phyloP scores from a whole-genome alignment of 2,113 vertebrate genomes.

The Tragelaphus scriptus region DNA sequence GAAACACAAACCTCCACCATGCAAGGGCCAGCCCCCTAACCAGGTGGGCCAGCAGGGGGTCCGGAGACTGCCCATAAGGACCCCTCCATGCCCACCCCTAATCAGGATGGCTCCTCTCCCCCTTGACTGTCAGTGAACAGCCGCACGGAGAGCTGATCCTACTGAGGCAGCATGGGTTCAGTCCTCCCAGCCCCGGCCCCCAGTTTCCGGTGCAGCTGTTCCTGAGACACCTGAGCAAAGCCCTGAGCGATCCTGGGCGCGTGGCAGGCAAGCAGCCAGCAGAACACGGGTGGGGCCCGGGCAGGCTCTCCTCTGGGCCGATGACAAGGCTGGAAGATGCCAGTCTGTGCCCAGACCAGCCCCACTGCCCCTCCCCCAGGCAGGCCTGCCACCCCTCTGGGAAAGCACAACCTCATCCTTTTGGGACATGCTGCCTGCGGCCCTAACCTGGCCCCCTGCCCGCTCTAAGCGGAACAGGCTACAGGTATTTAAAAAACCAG shows the following conservation, averaged over 20 bases:
- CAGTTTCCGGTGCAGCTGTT: slow-evolving; percentile 79
- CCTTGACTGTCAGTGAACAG: background rate
- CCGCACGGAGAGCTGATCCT: background rate
- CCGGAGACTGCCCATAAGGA: background rate
- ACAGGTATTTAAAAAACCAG: slow-evolving; percentile 38
- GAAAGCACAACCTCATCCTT: slow-evolving; percentile 43
- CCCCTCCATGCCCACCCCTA: background rate
- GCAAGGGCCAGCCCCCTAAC: background rate
- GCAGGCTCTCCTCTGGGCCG: slow-evolving; percentile 77
- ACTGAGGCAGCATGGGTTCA: background rate
- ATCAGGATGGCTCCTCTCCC: background rate
- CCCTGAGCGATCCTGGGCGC: slow-evolving; percentile 79
- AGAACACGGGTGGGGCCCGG: slow-evolving; percentile 72
- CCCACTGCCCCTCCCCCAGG: background rate
- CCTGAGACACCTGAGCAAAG: slow-evolving; percentile 77
- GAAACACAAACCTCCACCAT: background rate
- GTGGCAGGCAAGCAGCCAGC: slow-evolving; percentile 82
- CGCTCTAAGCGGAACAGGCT: background rate
- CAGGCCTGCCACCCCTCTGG: background rate
- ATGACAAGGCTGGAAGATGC: slow-evolving; percentile 77
- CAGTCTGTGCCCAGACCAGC: slow-evolving; percentile 70
- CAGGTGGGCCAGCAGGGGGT: background rate
- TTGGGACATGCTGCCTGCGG: background rate
- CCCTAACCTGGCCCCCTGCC: slow-evolving; percentile 7
- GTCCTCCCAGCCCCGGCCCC: background rate